phyloP scores from a whole-genome alignment of 2,113 vertebrate genomes.

The Romanogobio albipinnatus region DNA sequence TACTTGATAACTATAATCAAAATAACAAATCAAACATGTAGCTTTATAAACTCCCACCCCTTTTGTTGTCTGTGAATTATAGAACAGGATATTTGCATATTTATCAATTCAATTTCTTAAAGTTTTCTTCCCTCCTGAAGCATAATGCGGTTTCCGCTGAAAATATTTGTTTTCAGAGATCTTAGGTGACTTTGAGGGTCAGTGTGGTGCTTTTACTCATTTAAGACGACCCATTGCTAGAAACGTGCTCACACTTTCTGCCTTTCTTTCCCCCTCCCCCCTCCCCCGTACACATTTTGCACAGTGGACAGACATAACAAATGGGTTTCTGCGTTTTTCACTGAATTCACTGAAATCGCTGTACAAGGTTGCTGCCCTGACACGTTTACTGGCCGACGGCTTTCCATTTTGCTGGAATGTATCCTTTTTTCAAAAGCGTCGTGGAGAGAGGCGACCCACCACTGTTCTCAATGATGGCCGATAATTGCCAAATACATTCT shows the following conservation, averaged over 20 bases:
- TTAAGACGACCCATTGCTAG: background rate
- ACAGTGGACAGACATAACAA: slow-evolving; percentile 18
- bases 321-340: slow-evolving; percentile 47
- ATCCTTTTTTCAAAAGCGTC: slow-evolving; percentile 13
- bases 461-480: slow-evolving; percentile 28
- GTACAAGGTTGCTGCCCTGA: slow-evolving; percentile 41
- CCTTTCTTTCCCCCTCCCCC: slow-evolving; percentile 7
- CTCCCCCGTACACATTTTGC: background rate
- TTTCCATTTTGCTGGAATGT: slow-evolving; percentile 40
- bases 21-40: slow-evolving; percentile 29
- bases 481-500: slow-evolving; percentile 23
- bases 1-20: slow-evolving; percentile 37
- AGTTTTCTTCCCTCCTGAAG: background rate
- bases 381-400: slow-evolving; percentile 13
- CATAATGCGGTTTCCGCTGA: background rate
- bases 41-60: background rate
- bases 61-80: slow-evolving; percentile 22
- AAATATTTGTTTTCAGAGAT: slow-evolving; percentile 24
- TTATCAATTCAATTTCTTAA: background rate
- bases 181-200: slow-evolving; percentile 31
- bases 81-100: background rate
- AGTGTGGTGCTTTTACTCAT: background rate
- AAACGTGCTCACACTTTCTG: background rate
- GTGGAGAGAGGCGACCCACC: slow-evolving; percentile 6
- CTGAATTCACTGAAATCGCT: slow-evolving; percentile 27